Evolutionary conservation across 2,113 vertebrate genomes (phyloP).

Genomic region (Psilopogon haemacephalus): DNA sequence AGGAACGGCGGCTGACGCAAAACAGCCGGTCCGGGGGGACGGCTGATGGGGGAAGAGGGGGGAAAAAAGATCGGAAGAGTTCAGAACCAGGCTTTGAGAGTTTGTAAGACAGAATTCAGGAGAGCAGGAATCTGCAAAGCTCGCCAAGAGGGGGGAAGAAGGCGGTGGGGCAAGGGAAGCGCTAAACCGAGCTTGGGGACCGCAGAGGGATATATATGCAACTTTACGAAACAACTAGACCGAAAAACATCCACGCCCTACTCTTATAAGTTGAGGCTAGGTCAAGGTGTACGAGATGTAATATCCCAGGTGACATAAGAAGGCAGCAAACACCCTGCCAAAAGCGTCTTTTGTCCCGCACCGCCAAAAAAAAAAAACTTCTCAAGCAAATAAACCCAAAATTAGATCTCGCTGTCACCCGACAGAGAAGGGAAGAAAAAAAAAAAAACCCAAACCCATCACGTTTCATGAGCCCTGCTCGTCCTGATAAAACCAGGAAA

Average conservation of each 20-base stretch:
- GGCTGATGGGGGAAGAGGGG: background rate
- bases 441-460: background rate
- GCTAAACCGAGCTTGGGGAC: background rate
- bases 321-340: background rate
- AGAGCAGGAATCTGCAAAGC: background rate
- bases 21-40: background rate
- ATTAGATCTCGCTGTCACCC: background rate
- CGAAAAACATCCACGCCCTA: background rate
- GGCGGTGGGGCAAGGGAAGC: background rate
- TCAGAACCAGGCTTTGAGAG: background rate
- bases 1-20: background rate
- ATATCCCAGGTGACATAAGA: slow-evolving; percentile 18
- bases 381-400: background rate
- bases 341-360: background rate
- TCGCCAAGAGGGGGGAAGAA: background rate
- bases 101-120: background rate
- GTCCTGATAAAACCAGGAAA: background rate
- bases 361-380: background rate
- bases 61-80: background rate
- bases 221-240: background rate
- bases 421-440: background rate
- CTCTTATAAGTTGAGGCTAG: background rate
- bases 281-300: background rate
- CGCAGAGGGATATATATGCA: background rate
- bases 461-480: background rate